Evolutionary conservation across 2,113 vertebrate species (phyloP).

Genomic region (Cyrtonyx montezumae): DNA sequence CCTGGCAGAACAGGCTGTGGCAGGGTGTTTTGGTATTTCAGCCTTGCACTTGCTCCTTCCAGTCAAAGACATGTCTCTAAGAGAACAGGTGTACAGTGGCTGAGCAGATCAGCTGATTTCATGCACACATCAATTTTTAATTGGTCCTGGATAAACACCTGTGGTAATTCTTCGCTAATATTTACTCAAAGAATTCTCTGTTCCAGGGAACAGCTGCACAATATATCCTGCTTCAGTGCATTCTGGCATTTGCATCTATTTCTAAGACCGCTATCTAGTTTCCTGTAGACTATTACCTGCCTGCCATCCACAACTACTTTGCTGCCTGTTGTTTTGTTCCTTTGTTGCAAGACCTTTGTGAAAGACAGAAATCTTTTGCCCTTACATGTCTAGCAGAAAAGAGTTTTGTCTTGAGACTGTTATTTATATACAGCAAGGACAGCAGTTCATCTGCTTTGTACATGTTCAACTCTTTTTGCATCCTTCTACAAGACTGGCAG

Average conservation of each 20-base stretch:
- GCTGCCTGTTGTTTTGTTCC: not conserved
- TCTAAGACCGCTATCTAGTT: not conserved
- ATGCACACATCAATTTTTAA: not conserved
- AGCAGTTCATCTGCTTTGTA: not conserved
- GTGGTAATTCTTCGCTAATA: slow-evolving; percentile 5
- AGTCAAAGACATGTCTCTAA: not conserved
- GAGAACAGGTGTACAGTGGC: not conserved
- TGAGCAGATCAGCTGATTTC: not conserved
- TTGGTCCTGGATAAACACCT: not conserved
- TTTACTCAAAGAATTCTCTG: not conserved
- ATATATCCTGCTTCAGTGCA: not conserved
- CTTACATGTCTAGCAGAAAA: not conserved
- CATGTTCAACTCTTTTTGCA: not conserved
- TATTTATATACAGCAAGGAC: not conserved
- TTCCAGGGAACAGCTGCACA: not conserved
- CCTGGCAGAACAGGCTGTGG: not conserved
- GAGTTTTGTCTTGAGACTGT: not conserved
- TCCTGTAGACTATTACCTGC: not conserved
- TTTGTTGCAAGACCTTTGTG: not conserved
- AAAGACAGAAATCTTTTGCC: not conserved
- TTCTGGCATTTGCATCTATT: not conserved
- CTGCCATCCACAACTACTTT: not conserved
- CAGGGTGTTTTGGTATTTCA: not conserved
- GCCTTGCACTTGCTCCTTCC: not conserved
- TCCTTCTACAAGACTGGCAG: not conserved